Evolutionary conservation across 2,797 vertebrate genomes (phyloP).

Genomic region (Sparus aurata): DNA sequence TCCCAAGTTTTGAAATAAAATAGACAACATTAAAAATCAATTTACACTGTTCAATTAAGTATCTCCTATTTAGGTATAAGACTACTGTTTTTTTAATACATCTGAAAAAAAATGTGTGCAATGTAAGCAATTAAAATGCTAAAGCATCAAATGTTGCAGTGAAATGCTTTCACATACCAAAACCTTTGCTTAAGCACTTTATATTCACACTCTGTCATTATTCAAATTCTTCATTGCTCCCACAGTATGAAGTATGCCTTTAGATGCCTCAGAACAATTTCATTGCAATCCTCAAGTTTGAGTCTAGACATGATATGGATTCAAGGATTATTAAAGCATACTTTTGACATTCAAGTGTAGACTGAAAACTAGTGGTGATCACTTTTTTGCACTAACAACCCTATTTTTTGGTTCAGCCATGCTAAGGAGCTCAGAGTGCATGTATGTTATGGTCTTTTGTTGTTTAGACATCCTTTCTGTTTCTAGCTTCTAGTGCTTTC

Average conservation of each 20-base stretch:
- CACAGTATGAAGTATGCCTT: constrained; percentile 9
- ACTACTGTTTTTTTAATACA: neutral
- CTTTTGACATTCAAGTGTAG: constrained; percentile 15
- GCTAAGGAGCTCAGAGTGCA: neutral
- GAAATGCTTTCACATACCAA: neutral
- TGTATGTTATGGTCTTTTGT: neutral
- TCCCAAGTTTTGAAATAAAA: neutral
- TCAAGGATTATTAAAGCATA: constrained; percentile 28
- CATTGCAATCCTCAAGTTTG: constrained; percentile 10
- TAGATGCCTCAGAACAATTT: constrained; percentile 13
- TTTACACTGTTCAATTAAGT: neutral
- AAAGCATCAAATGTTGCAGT: neutral
- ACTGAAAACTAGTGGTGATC: constrained; percentile 2
- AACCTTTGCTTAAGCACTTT: neutral
- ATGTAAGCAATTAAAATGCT: neutral
- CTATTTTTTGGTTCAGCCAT: neutral
- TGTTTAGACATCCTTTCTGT: constrained; percentile 11
- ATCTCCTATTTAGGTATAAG: neutral
- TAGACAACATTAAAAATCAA: neutral
- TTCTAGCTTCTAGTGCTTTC: neutral
- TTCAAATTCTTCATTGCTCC: constrained; percentile 2
- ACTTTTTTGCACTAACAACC: neutral
- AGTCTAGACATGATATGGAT: constrained; percentile 5
- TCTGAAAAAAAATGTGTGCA: neutral
- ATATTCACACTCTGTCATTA: constrained; percentile 7